phyloP scores from a whole-genome alignment of 1,140 invertebrate genomes.

The Achroia grisella region DNA sequence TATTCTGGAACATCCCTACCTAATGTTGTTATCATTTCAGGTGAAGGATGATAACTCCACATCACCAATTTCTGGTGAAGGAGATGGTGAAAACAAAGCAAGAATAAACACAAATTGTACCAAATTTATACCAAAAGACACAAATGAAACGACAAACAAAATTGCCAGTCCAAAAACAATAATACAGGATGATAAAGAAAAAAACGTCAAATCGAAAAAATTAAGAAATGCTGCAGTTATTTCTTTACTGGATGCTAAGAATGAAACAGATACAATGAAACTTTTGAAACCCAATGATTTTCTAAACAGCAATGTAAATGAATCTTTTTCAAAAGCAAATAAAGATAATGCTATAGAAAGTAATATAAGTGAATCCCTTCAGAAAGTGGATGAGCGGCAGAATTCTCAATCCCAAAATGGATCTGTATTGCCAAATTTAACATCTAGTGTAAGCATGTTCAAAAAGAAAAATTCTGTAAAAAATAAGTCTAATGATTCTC shows the following conservation, averaged over 20 bases:
- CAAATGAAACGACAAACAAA: no score
- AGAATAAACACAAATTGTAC: neutral
- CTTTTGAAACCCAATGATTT: constrained; percentile 26
- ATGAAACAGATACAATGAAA: constrained; percentile 10
- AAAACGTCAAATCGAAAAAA: constrained; percentile 5
- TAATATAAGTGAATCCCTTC: constrained; percentile 2
- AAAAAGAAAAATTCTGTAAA: constrained; percentile 12
- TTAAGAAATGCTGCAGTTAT: constrained; percentile 24
- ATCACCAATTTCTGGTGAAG: neutral
- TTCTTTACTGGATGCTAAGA: constrained; percentile 17
- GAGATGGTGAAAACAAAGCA: constrained; percentile 3
- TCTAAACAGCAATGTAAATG: constrained; percentile 4
- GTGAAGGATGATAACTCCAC: neutral
- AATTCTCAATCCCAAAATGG: neutral
- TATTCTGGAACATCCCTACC: no score
- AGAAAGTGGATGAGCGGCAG: constrained; percentile 8
- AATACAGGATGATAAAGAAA: no score
- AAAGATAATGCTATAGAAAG: constrained; percentile 7
- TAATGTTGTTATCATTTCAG: neutral
- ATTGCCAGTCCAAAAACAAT: no score
- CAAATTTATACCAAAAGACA: no score
- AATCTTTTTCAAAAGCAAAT: constrained; percentile 8
- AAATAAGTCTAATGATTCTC: constrained; percentile 3
- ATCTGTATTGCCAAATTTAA: neutral
- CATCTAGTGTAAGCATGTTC: constrained; percentile 7